Conservation (phyloP, 2,888 invertebrate genomes). For the Cartodere bifasciata region DNA sequence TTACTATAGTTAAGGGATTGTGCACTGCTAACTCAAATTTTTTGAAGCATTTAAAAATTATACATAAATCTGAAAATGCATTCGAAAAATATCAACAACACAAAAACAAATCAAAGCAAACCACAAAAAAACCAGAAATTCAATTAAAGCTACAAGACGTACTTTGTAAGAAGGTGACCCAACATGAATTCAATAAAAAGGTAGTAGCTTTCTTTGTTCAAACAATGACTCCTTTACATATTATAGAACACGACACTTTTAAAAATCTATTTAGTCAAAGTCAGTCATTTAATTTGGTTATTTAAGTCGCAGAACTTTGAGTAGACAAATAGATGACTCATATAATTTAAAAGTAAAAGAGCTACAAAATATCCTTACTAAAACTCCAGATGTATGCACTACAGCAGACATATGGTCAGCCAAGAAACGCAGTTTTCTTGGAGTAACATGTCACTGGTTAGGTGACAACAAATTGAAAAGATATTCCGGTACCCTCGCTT, state of each 20-base stretch:
- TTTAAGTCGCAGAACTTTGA: background rate
- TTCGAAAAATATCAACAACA: slow-evolving; percentile 1
- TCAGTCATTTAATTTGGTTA: too few relatives aligned
- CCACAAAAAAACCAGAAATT: background rate
- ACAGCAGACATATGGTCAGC: slow-evolving; percentile 19
- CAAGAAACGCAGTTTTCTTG: slow-evolving; percentile 17
- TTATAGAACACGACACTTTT: slow-evolving; percentile 2
- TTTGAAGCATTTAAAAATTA: background rate
- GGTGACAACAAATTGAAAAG: slow-evolving; percentile 12
- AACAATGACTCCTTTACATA: slow-evolving; percentile 3
- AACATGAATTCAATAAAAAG: slow-evolving; percentile 1
- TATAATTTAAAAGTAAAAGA: slow-evolving; percentile 1
- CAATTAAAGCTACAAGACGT: slow-evolving; percentile 1
- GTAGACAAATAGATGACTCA: background rate
- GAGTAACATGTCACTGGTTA: slow-evolving; percentile 19
- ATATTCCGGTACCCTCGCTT: slow-evolving; percentile 17
- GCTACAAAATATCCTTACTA: slow-evolving; percentile 1
- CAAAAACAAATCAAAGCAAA: slow-evolving; percentile 1
- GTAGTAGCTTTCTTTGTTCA: background rate
- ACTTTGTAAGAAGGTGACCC: background rate
- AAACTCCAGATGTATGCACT: slow-evolving; percentile 12
- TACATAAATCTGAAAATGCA: background rate
- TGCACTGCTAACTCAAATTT: slow-evolving; percentile 2
- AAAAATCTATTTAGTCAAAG: background rate
- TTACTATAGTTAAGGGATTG: slow-evolving; percentile 1